Percentiles rank a stretch among this genome's conserved stretches.
These are phyloP conservation scores for Saguinus oedipus DNA, from an alignment of 2,797 vertebrate species.

Conservation along the genomic window DNA sequence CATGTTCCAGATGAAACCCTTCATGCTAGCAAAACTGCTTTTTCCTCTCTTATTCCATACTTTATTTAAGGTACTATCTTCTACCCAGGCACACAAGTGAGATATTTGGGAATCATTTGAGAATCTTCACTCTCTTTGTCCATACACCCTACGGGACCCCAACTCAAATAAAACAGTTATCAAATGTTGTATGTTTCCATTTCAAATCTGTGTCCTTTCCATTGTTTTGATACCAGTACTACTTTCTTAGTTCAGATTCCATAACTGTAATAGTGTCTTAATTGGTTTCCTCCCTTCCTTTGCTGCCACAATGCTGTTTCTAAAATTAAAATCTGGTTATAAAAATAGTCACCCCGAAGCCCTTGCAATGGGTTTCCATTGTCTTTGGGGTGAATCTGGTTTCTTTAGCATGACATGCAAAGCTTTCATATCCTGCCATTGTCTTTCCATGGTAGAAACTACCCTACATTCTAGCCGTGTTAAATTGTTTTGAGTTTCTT, in stretches of 20 bases:
- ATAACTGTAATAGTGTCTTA: neutral
- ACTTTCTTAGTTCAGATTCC: neutral
- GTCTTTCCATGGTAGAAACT: neutral
- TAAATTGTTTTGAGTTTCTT: conserved; percentile 43
- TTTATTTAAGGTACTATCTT: neutral
- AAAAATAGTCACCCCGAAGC: neutral
- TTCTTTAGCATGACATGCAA: neutral
- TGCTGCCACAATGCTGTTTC: neutral
- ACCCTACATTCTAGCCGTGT: neutral
- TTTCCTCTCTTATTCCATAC: neutral
- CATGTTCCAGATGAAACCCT: neutral
- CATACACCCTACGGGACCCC: neutral
- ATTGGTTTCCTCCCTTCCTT: neutral
- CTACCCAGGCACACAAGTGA: neutral
- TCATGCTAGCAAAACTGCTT: neutral
- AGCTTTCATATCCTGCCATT: neutral
- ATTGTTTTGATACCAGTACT: neutral
- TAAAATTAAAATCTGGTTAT: conserved; percentile 15
- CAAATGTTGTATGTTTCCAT: neutral
- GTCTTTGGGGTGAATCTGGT: conserved; percentile 7
- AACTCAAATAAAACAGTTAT: neutral
- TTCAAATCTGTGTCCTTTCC: neutral
- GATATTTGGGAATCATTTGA: neutral
- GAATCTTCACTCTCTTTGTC: neutral
- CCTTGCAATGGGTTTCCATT: neutral